Conservation (phyloP, 1,140 invertebrate species). For the Papilio polytes region DNA sequence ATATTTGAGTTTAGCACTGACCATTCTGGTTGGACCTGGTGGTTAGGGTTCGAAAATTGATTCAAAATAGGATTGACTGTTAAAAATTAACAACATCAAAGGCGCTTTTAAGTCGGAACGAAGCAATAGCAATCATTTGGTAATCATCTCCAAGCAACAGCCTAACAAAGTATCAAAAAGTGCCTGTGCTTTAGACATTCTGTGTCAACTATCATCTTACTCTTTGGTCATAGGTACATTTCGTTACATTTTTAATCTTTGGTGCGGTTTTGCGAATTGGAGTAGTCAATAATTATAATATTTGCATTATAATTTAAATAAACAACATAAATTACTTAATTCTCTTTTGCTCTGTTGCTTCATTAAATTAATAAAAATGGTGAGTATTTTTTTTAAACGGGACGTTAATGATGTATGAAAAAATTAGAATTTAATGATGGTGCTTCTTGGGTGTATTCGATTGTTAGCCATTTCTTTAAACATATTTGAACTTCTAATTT, state of each 20-base stretch:
- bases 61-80: too few species aligned
- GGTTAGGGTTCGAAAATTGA: too few species aligned
- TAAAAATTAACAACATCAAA: too few species aligned
- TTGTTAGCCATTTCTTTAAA: conserved; percentile 5
- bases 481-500: not conserved
- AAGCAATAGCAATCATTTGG: too few species aligned
- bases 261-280: conserved; percentile 7
- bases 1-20: too few species aligned
- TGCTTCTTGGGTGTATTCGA: conserved; percentile 20
- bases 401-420: not conserved
- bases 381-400: conserved; percentile 46
- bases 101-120: too few species aligned
- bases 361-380: conserved; percentile 52
- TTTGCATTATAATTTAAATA: conserved; percentile 50
- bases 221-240: not conserved
- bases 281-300: conserved; percentile 37
- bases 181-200: conserved; percentile 22
- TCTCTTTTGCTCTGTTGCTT: conserved; percentile 37
- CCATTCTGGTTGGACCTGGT: too few species aligned
- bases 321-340: conserved; percentile 13
- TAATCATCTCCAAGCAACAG: too few species aligned
- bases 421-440: conserved; percentile 8
- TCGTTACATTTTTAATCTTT: not conserved
- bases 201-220: not conserved
- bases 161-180: not conserved